Conservation (phyloP, 2,113 vertebrate genomes). For the Eudyptes chrysolophus region DNA sequence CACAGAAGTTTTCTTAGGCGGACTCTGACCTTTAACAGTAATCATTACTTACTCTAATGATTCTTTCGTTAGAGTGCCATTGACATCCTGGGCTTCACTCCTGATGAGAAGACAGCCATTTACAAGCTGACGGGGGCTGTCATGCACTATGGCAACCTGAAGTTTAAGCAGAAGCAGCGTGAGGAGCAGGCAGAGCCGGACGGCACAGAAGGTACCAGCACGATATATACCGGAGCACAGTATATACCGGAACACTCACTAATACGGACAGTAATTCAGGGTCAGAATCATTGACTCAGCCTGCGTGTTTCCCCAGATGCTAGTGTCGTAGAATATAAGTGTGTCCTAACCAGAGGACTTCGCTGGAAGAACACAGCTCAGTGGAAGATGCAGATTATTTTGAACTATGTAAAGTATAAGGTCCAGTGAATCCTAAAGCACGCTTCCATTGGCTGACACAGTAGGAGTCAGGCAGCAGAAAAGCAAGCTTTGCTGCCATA, state of each 20-base stretch:
- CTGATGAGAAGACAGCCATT: constrained; percentile 81
- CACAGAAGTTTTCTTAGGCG: neutral
- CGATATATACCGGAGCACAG: neutral
- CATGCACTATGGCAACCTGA: constrained; percentile 87
- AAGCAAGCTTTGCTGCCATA: neutral
- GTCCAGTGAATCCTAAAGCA: neutral
- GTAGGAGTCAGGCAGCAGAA: neutral
- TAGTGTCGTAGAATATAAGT: neutral
- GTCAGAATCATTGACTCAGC: neutral
- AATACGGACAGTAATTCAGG: neutral
- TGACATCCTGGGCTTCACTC: constrained; percentile 82
- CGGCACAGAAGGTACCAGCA: constrained; percentile 75
- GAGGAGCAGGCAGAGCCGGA: constrained; percentile 85
- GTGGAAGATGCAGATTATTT: neutral
- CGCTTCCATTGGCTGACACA: neutral
- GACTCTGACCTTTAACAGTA: neutral
- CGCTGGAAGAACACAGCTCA: neutral
- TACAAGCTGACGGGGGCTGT: constrained; percentile 86
- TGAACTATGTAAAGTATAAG: neutral
- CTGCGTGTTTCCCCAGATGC: neutral
- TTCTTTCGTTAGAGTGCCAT: constrained; percentile 70
- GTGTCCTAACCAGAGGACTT: neutral
- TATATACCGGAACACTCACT: neutral
- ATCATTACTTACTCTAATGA: neutral
- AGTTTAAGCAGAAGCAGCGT: constrained; percentile 87